These are phyloP conservation scores for Rallus crepitans DNA, from an alignment of 2,797 vertebrate species.

Conservation along the genomic window DNA sequence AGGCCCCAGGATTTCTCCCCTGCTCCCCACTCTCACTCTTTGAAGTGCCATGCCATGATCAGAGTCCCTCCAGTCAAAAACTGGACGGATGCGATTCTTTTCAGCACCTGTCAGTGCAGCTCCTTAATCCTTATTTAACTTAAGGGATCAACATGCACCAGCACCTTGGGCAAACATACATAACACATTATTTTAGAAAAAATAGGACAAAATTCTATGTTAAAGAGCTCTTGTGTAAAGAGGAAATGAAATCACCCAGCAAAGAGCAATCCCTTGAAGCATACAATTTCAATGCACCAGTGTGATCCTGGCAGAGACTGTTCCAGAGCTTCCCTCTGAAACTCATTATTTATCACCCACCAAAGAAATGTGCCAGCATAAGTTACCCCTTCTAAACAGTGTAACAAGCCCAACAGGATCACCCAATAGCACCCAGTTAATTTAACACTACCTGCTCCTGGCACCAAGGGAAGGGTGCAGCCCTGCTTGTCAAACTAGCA, in stretches of 20 bases:
- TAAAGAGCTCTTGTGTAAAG: background rate
- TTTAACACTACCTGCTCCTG: background rate
- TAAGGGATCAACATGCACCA: background rate
- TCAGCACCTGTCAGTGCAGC: background rate
- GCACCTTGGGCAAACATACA: background rate
- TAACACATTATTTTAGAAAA: background rate
- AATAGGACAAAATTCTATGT: background rate
- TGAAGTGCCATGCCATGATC: background rate
- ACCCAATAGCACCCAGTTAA: background rate
- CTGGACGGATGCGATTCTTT: background rate
- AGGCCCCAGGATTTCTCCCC: background rate
- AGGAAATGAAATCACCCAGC: background rate
- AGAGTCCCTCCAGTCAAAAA: background rate
- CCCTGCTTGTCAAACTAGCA: background rate
- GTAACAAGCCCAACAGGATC: background rate
- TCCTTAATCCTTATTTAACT: conserved; percentile 39
- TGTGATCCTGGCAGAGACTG: background rate
- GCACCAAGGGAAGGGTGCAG: background rate
- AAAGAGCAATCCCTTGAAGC: background rate
- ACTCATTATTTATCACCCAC: background rate
- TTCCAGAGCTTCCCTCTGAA: background rate
- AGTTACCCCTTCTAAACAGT: background rate
- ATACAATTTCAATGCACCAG: background rate
- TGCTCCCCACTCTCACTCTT: background rate
- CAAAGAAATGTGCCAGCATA: background rate